Percentiles rank a stretch among this genome's conserved stretches.
phyloP scores from a whole-genome alignment of 2,113 vertebrate genomes.

The Physeter macrocephalus region DNA sequence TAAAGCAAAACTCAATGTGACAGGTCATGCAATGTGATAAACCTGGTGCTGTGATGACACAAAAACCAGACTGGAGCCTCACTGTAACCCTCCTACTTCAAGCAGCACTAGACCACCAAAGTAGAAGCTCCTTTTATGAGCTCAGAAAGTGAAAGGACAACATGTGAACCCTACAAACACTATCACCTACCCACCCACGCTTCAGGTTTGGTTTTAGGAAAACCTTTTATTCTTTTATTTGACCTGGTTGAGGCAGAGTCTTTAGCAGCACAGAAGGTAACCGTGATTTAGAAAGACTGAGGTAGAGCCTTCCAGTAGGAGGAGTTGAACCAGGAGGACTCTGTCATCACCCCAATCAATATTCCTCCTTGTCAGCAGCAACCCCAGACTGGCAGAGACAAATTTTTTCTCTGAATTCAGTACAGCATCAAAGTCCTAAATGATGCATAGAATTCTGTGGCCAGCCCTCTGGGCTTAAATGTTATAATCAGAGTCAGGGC shows the following conservation, averaged over 20 bases:
- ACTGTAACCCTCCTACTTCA: background rate
- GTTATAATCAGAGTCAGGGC: conserved; percentile 72
- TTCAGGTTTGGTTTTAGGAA: background rate
- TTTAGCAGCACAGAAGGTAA: conserved; percentile 33
- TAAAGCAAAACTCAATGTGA: background rate
- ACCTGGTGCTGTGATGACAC: background rate
- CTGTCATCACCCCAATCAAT: conserved; percentile 64
- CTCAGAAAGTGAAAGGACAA: background rate
- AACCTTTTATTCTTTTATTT: background rate
- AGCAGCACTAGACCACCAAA: background rate
- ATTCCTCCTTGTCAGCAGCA: conserved; percentile 70
- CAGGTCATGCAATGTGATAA: fast-evolving
- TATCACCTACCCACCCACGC: background rate
- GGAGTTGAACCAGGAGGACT: conserved; percentile 31
- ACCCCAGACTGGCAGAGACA: conserved; percentile 60
- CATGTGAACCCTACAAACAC: background rate
- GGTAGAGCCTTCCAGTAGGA: background rate
- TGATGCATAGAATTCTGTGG: conserved; percentile 73
- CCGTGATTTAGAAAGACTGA: conserved; percentile 31
- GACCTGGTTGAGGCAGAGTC: background rate
- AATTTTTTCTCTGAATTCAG: conserved; percentile 71
- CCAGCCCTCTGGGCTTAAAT: conserved; percentile 57
- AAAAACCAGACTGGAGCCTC: background rate
- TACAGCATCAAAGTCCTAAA: conserved; percentile 77
- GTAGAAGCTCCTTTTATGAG: background rate